Conservation (phyloP, 2,888 invertebrate species). For the Trichopoda pennipes region DNA sequence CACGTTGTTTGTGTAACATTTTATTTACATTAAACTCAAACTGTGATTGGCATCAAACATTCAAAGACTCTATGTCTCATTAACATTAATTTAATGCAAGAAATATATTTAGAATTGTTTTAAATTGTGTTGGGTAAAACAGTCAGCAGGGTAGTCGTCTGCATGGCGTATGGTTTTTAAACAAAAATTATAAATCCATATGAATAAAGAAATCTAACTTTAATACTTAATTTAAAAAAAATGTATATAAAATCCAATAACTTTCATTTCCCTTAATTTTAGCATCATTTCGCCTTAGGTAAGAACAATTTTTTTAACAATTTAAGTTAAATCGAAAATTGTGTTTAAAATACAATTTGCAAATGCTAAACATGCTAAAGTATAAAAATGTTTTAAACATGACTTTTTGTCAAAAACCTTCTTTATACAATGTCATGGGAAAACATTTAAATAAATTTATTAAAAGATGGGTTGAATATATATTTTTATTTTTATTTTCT, state of each 20-base stretch:
- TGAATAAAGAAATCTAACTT: too few species aligned
- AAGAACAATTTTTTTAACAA: background rate
- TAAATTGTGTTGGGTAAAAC: slow-evolving; percentile 37
- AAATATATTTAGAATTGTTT: slow-evolving; percentile 51
- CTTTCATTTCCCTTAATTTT: too few species aligned
- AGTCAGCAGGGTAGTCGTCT: slow-evolving; percentile 30
- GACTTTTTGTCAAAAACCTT: background rate
- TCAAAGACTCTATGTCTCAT: slow-evolving; percentile 23
- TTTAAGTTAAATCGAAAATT: background rate
- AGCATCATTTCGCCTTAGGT: background rate
- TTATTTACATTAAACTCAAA: slow-evolving; percentile 30
- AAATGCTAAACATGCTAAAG: background rate
- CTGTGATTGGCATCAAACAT: slow-evolving; percentile 41
- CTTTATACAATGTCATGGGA: too few species aligned
- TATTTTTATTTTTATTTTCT: background rate
- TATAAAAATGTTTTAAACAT: background rate
- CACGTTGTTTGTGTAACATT: slow-evolving; percentile 22
- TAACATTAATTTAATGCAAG: slow-evolving; percentile 53
- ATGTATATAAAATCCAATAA: too few species aligned
- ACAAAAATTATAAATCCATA: slow-evolving; percentile 36
- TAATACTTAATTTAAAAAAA: too few species aligned
- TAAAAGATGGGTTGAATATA: background rate
- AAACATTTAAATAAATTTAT: too few species aligned
- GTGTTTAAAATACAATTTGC: background rate
- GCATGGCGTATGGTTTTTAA: slow-evolving; percentile 33